Evolutionary conservation across 2,797 vertebrate species (phyloP), one percentile per base, ranked within the genome.

Genomic region (Phataginus tricuspis): DNA sequence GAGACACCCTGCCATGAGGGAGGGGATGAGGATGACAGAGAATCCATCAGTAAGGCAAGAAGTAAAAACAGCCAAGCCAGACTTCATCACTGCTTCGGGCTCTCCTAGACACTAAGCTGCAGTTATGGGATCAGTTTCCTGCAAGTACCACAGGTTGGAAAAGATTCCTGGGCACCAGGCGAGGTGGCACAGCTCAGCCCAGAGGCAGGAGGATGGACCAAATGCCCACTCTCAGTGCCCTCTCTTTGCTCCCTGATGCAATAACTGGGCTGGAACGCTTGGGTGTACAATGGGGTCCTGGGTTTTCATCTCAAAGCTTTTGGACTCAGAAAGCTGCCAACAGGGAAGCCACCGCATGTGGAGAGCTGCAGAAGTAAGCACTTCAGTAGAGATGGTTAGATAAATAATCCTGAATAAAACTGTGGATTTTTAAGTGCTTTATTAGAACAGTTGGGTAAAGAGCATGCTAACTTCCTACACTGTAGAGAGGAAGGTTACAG

Each of bases 371-470:
- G 90, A 93, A 96, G 51, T 23, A 45, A 85, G 86, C 92, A 92
- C 96, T 97, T 92, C 89, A 93, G 86, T 75, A 78, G 89, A 18
- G 5, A 91, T 86, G 85, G 3, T 74, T 85, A 96, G 16, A 66
- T 95, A 97, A 98, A 96, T 83, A 95, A 95, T 86, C 93, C 89
- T 13, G 14, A 93, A 96, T 90, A 95, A 96, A 97, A 96, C 42
- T 77, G 91, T 82, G 92, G 34, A 69, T 91, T 93, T 97, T 97
- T 96, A 93, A 97, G 77, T 69, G 59, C 75, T 95, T 97, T 95
- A 90, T 96, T 96, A 96, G 94, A 90, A 91, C 0, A 9, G 88
- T 71, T 96, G 92, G 89, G 45, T 86, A 79, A 83, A 96, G 69
- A 96, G 92, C 83, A 71, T 87, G 93, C 51, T 84, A 80, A 92